phyloP scores from a whole-genome alignment of 2,113 vertebrate genomes.

The Hoplias malabaricus region DNA sequence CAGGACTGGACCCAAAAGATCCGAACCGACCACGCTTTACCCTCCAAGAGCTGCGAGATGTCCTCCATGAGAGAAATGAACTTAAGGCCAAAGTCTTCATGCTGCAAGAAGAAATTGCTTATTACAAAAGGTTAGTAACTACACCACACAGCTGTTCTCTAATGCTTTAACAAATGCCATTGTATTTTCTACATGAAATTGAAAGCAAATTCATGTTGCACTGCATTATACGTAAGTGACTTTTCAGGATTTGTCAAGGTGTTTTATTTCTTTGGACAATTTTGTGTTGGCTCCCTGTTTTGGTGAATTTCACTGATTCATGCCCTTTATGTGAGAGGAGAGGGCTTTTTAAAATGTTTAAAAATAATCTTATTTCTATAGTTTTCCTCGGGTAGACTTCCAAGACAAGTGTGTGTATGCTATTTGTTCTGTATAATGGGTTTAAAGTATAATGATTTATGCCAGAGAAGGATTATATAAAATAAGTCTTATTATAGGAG shows the following conservation, averaged over 20 bases:
- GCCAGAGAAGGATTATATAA: too few relatives aligned
- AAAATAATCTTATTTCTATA: too few relatives aligned
- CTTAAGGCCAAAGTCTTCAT: conserved; percentile 95
- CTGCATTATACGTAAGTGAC: not conserved
- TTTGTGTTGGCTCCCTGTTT: too few relatives aligned
- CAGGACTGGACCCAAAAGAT: conserved; percentile 82
- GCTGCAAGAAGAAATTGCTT: conserved; percentile 94
- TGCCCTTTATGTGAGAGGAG: too few relatives aligned
- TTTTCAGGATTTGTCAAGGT: not conserved
- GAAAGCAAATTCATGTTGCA: not conserved
- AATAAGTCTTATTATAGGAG: too few relatives aligned
- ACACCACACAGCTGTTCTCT: not conserved
- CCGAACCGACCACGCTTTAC: conserved; percentile 94
- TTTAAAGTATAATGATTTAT: too few relatives aligned
- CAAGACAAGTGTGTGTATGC: too few relatives aligned
- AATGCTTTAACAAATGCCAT: not conserved
- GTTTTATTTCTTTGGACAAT: too few relatives aligned
- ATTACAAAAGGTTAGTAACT: conserved; percentile 86
- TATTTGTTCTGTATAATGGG: too few relatives aligned
- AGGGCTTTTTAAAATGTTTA: too few relatives aligned
- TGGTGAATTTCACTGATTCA: too few relatives aligned
- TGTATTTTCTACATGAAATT: not conserved
- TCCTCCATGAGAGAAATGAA: conserved; percentile 95
- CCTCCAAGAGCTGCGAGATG: conserved; percentile 93
- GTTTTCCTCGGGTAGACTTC: too few relatives aligned